Percentiles rank a stretch among this genome's conserved stretches.
Evolutionary conservation across 2,888 invertebrate genomes (phyloP).

Genomic region (Brachypterus glaber): DNA sequence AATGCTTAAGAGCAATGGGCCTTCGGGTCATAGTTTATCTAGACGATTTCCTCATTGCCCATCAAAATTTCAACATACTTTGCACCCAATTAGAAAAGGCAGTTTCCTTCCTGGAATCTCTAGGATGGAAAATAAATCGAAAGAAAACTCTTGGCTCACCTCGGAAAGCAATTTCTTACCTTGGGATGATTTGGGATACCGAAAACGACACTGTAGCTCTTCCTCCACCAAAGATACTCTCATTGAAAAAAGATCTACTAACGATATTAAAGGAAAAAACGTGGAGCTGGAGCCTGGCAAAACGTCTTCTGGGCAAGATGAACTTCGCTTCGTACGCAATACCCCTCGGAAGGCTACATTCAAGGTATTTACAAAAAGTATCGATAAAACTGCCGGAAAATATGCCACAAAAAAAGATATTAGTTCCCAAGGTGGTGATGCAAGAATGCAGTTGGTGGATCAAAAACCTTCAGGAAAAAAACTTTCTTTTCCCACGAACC

Average conservation of each 20-base stretch:
- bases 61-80: slow-evolving; percentile 9
- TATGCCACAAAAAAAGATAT: not conserved
- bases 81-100: slow-evolving; percentile 4
- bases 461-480: slow-evolving; percentile 6
- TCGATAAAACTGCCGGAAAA: not conserved
- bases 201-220: too few relatives aligned
- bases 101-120: slow-evolving; percentile 3
- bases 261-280: too few relatives aligned
- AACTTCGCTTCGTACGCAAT: too few relatives aligned
- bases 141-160: too few relatives aligned
- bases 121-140: slow-evolving; percentile 11
- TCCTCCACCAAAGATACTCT: too few relatives aligned
- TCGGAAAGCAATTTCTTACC: too few relatives aligned
- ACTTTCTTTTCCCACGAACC: slow-evolving; percentile 11
- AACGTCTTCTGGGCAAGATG: too few relatives aligned
- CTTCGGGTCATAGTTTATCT: slow-evolving; percentile 25
- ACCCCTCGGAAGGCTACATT: too few relatives aligned
- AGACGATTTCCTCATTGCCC: slow-evolving; percentile 20
- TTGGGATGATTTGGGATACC: slow-evolving; percentile 17
- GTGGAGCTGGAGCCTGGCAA: too few relatives aligned
- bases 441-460: slow-evolving; percentile 16
- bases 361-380: slow-evolving; percentile 5
- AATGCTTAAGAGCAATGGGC: too few relatives aligned
- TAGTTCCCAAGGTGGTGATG: slow-evolving; percentile 4
- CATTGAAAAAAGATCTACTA: too few relatives aligned